Conservation (phyloP, 2,888 invertebrate species). For the Mycalesis mineus region DNA sequence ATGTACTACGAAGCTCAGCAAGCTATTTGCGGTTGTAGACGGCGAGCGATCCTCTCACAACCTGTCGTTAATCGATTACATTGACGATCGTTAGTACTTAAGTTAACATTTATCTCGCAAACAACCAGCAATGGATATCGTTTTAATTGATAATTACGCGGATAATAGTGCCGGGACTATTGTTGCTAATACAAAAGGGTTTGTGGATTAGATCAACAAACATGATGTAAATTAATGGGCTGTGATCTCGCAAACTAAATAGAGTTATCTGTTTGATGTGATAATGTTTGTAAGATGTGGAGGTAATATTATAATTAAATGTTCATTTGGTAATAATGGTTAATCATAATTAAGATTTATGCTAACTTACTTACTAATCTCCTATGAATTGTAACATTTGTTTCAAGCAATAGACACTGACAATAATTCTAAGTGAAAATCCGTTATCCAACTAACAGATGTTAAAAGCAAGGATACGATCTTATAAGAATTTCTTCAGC, state of each 20-base stretch:
- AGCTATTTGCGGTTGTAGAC: conserved; percentile 32
- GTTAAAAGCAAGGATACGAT: too few relatives aligned
- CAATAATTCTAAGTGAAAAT: too few relatives aligned
- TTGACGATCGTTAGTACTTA: conserved; percentile 21
- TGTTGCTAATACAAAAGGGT: conserved; percentile 25
- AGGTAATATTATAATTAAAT: conserved; percentile 4
- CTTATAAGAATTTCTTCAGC: not conserved
- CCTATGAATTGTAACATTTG: not conserved
- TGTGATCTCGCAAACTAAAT: conserved; percentile 17
- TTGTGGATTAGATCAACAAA: conserved; percentile 23
- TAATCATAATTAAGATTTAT: not conserved
- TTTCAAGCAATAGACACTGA: too few relatives aligned
- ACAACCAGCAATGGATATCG: conserved; percentile 25
- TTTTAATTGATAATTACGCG: conserved; percentile 25
- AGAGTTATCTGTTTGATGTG: conserved; percentile 15
- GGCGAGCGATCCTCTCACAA: conserved; percentile 25
- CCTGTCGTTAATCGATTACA: conserved; percentile 27
- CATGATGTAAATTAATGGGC: conserved; percentile 20
- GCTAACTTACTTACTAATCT: not conserved
- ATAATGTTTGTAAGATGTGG: conserved; percentile 9
- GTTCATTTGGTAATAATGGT: conserved; percentile 4
- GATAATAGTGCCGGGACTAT: conserved; percentile 12
- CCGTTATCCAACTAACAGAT: too few relatives aligned
- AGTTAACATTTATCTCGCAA: conserved; percentile 24
- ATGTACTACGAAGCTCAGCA: conserved; percentile 30